Conservation (phyloP, 2,888 invertebrate species). For the Eupeodes latifasciatus region DNA sequence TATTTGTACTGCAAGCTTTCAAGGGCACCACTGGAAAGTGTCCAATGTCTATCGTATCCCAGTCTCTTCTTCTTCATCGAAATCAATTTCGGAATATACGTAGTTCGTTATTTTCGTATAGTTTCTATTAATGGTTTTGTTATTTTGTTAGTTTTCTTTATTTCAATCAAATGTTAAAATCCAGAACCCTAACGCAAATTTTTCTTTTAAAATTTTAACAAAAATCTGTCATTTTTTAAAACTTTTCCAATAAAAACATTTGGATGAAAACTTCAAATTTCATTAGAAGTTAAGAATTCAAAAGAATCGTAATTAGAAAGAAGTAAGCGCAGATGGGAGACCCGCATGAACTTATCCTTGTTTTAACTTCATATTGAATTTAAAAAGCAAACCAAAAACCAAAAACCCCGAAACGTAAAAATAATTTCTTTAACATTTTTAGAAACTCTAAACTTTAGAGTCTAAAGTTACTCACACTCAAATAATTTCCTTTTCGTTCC, state of each 20-base stretch:
- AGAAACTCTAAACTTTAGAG: too few species aligned
- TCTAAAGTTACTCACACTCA: conserved; percentile 54
- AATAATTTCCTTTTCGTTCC: neutral
- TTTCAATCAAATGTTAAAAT: too few species aligned
- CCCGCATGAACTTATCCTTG: conserved; percentile 22
- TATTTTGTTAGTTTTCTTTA: too few species aligned
- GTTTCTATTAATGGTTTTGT: too few species aligned
- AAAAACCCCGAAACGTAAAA: conserved; percentile 15
- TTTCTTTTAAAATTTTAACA: too few species aligned
- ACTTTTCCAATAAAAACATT: neutral
- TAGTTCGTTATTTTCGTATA: too few species aligned
- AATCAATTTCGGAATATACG: too few species aligned
- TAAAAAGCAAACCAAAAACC: neutral
- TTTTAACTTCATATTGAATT: neutral
- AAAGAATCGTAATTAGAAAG: conserved; percentile 60
- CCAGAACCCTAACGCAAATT: too few species aligned
- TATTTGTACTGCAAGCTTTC: too few species aligned
- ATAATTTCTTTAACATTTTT: conserved; percentile 31
- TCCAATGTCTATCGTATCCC: too few species aligned
- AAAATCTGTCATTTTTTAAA: neutral
- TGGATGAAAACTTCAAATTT: neutral
- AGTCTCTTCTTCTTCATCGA: too few species aligned
- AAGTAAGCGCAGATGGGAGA: conserved; percentile 45
- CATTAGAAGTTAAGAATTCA: conserved; percentile 50
- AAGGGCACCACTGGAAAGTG: too few species aligned